Conservation (phyloP, 1,140 invertebrate genomes). For the Diorhabda sublineata region DNA sequence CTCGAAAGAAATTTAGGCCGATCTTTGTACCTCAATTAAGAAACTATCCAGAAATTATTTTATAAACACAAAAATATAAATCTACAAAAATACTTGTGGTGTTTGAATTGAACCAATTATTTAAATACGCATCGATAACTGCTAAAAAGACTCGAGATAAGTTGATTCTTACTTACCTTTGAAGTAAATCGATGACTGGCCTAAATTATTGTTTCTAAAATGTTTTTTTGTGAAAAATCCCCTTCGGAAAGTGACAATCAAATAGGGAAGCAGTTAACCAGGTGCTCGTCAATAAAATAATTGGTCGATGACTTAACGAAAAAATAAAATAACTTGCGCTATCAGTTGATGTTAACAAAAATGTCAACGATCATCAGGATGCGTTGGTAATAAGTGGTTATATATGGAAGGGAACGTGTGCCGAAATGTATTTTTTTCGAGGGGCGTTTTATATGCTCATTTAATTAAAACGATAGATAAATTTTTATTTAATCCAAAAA, state of each 20-base stretch:
- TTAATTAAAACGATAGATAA: too few species aligned
- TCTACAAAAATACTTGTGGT: too few species aligned
- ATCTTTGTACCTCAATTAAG: background rate
- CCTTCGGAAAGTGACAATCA: slow-evolving; percentile 14
- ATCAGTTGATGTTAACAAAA: slow-evolving; percentile 14
- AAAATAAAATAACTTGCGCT: background rate
- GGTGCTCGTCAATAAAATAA: slow-evolving; percentile 24
- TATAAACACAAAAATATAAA: background rate
- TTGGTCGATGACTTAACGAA: slow-evolving; percentile 25
- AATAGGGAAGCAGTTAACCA: slow-evolving; percentile 15
- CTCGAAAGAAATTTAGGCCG: background rate
- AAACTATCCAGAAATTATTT: background rate
- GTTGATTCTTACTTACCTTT: too few species aligned
- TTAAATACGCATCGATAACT: too few species aligned
- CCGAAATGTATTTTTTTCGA: background rate
- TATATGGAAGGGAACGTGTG: slow-evolving; percentile 3
- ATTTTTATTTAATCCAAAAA: too few species aligned
- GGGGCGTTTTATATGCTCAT: too few species aligned
- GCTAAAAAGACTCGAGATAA: too few species aligned
- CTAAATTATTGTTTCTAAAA: background rate
- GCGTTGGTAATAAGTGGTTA: slow-evolving; percentile 11
- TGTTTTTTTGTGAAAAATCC: slow-evolving; percentile 5
- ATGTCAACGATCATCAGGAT: slow-evolving; percentile 16
- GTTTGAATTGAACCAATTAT: too few species aligned
- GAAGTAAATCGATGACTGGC: background rate